A percentile compares a stretch with the other conserved stretches of the same genome.
Evolutionary conservation across 2,797 vertebrate genomes (phyloP).

Genomic region (Lepus oiostolus): DNA sequence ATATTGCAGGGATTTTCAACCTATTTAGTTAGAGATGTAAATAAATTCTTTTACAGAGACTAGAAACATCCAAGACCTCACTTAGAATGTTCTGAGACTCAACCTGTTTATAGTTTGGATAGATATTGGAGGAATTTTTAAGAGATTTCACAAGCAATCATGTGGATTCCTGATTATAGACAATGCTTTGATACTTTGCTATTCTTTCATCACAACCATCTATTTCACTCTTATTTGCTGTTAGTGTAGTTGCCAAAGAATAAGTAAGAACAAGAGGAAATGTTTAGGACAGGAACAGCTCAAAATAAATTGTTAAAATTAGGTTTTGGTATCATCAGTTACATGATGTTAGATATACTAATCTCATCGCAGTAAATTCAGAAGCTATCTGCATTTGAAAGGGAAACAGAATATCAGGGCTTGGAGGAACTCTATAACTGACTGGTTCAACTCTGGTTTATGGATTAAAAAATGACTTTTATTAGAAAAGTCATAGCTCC

Average conservation of each 20-base stretch:
- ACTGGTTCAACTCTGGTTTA: slow-evolving; percentile 32
- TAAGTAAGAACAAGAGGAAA: slow-evolving; percentile 61
- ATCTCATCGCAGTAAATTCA: not conserved
- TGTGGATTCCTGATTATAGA: not conserved
- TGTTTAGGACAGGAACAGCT: not conserved
- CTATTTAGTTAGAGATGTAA: not conserved
- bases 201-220: not conserved
- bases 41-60: not conserved
- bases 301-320: slow-evolving; percentile 56
- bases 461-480: not conserved
- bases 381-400: slow-evolving; percentile 19
- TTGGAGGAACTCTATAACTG: not conserved
- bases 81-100: slow-evolving; percentile 11
- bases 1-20: not conserved
- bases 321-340: slow-evolving; percentile 39
- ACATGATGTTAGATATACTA: not conserved
- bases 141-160: not conserved
- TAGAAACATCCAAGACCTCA: not conserved
- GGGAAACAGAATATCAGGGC: slow-evolving; percentile 23
- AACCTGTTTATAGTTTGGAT: not conserved
- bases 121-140: slow-evolving; percentile 26
- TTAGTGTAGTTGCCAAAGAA: slow-evolving; percentile 38
- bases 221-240: not conserved
- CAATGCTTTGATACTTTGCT: not conserved
- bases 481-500: slow-evolving; percentile 27